phyloP scores from a whole-genome alignment of 1,140 invertebrate genomes.

The Aphidius ervi region DNA sequence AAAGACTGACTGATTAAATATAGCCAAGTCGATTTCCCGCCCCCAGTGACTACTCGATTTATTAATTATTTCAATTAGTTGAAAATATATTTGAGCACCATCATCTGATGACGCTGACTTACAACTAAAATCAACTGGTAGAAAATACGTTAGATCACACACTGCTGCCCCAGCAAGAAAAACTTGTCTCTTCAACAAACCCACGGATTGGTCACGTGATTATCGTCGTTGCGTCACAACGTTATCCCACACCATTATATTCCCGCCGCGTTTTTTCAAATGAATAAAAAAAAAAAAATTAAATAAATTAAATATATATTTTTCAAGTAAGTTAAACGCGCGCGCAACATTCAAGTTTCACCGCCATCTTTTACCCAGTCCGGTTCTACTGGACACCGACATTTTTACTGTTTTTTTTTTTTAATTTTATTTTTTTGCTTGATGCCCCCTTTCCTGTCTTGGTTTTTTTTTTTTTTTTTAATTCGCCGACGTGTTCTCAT shows the following conservation, averaged over 20 bases:
- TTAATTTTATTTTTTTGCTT: conserved; percentile 1
- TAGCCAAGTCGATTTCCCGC: conserved; percentile 55
- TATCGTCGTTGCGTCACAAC: conserved; percentile 19
- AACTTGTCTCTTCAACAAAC: conserved; percentile 24
- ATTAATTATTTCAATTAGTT: conserved; percentile 9
- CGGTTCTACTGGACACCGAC: conserved; percentile 27
- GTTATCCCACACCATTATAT: conserved; percentile 22
- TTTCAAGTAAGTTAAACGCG: conserved; percentile 4
- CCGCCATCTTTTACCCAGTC: conserved; percentile 43
- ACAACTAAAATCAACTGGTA: conserved; percentile 38
- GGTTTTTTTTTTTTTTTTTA: conserved; percentile 4
- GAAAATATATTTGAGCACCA: conserved; percentile 1
- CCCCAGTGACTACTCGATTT: conserved; percentile 50
- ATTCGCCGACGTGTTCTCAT: conserved; percentile 13
- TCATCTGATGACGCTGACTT: conserved; percentile 27
- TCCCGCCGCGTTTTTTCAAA: no score
- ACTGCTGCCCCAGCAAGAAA: conserved; percentile 42
- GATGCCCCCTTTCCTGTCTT: background rate
- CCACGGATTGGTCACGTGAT: conserved; percentile 23
- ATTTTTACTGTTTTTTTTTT: conserved; percentile 19
- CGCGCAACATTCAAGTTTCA: conserved; percentile 9
- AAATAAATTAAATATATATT: no score
- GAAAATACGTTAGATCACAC: conserved; percentile 51
- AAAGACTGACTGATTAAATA: conserved; percentile 53
- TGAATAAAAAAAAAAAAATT: no score